Evolutionary conservation across 37 sponge, comb jelly and placozoan species (phyloP).

Genomic region (Petrosia ficiformis): DNA sequence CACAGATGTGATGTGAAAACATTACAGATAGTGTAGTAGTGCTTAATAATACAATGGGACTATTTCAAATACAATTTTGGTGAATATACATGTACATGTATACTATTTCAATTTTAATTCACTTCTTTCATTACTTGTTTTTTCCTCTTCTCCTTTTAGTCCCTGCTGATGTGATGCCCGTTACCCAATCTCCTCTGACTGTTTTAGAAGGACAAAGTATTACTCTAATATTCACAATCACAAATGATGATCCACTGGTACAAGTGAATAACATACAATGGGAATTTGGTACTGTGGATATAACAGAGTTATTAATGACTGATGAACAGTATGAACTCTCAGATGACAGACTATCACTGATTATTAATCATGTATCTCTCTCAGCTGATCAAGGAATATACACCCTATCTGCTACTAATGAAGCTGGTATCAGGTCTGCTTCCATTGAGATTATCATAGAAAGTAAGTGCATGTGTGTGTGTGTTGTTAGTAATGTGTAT

Average conservation of each 20-base stretch:
- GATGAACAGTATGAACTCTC: background rate
- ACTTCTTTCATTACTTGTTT: background rate
- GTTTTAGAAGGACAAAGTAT: background rate
- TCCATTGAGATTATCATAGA: slow-evolving; percentile 5
- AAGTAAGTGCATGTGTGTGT: too few species aligned
- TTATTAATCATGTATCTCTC: background rate
- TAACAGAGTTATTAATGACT: background rate
- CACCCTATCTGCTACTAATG: slow-evolving; percentile 14
- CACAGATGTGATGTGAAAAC: too few species aligned
- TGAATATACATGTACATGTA: background rate
- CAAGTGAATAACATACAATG: slow-evolving; percentile 1
- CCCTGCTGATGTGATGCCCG: background rate
- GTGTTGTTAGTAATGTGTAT: too few species aligned
- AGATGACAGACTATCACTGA: slow-evolving; percentile 6
- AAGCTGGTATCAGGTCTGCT: slow-evolving; percentile 12
- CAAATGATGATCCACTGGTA: slow-evolving; percentile 10
- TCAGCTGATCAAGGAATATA: slow-evolving; percentile 21
- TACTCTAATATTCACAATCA: background rate
- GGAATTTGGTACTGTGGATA: background rate
- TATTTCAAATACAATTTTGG: too few species aligned
- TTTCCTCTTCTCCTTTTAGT: background rate
- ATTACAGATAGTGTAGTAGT: too few species aligned
- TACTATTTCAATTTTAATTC: background rate
- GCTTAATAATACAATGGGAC: too few species aligned
- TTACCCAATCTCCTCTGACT: background rate